A percentile compares a stretch with the other conserved stretches of the same genome.
Conservation (phyloP, 2,888 invertebrate species). For the Dasypogon diadema region DNA sequence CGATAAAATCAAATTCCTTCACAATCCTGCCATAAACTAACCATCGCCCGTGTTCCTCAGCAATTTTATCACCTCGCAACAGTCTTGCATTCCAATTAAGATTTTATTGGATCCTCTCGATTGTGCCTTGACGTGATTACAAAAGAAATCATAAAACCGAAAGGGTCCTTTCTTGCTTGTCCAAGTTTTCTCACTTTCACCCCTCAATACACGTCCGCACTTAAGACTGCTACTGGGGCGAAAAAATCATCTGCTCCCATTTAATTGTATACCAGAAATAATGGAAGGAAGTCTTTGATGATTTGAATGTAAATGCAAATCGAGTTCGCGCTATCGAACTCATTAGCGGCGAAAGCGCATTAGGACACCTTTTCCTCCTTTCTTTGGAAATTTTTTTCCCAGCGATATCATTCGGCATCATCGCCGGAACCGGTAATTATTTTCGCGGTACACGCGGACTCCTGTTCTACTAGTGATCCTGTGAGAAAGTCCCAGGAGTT, state of each 20-base stretch:
- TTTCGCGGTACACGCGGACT: slow-evolving; percentile 15
- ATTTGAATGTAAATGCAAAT: not conserved
- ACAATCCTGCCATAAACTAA: not conserved
- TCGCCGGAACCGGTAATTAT: slow-evolving; percentile 3
- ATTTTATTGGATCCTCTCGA: not conserved
- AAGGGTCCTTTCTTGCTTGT: not conserved
- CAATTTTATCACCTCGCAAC: not conserved
- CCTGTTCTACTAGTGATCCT: not conserved
- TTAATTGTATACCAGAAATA: not conserved
- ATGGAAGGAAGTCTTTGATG: not conserved
- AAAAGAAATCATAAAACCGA: not conserved
- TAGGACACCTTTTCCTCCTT: not conserved
- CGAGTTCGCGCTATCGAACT: not conserved
- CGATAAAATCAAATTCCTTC: not conserved
- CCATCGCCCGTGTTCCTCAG: not conserved
- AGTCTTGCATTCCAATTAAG: not conserved
- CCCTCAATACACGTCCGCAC: not conserved
- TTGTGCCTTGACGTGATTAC: not conserved
- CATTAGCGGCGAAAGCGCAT: not conserved
- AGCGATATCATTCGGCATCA: not conserved
- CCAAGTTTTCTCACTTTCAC: not conserved
- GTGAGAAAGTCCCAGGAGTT: not conserved
- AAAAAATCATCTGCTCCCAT: not conserved
- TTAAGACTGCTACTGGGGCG: not conserved
- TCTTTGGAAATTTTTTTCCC: not conserved